These are phyloP conservation scores for Zosterops pallidus DNA, from an alignment of 2,113 vertebrate genomes.

Conservation along the genomic window DNA sequence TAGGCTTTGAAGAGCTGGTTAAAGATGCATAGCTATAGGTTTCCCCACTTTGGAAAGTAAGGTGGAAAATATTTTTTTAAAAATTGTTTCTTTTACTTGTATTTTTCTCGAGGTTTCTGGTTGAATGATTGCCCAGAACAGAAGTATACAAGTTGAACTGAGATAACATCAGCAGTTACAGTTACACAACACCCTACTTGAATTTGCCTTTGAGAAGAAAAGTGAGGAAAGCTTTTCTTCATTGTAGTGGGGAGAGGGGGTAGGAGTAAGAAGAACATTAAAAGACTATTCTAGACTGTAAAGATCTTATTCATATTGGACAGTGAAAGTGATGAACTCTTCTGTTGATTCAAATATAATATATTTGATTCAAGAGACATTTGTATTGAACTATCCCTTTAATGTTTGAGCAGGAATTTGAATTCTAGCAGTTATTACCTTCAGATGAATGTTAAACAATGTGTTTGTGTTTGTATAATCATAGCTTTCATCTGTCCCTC, in stretches of 20 bases:
- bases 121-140: background rate
- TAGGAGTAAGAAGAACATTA: background rate
- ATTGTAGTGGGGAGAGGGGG: rapidly evolving
- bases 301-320: background rate
- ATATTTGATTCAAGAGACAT: background rate
- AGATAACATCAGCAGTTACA: background rate
- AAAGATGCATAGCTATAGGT: background rate
- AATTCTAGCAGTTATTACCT: background rate
- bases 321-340: background rate
- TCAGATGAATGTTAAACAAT: background rate
- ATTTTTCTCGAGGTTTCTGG: background rate
- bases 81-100: background rate
- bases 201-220: background rate
- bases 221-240: background rate
- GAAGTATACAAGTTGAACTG: background rate
- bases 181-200: background rate
- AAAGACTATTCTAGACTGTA: background rate
- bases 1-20: background rate
- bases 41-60: background rate
- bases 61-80: background rate
- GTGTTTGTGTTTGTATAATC: background rate
- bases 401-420: background rate
- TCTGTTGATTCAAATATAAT: background rate
- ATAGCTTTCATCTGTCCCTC: background rate
- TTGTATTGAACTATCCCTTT: background rate